Base-by-base conservation (phyloP, 2,888 invertebrate genomes). In the Pristionchus mayeri region DNA sequence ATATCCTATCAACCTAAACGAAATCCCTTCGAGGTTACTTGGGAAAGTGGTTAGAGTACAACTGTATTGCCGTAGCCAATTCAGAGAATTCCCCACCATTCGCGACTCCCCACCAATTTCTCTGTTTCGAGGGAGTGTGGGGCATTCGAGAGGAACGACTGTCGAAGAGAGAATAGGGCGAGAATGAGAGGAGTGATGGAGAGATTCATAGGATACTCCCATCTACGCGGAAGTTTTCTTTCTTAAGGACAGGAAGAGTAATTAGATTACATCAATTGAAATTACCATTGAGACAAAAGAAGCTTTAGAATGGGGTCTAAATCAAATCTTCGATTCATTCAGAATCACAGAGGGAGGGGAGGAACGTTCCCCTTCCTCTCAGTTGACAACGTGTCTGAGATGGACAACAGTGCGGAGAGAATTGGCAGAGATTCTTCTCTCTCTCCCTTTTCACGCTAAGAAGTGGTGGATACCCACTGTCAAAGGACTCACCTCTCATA, bases 21-120 rank as follows among this genome's bases (percentile, higher is more conserved):
- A 37, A 67, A 18, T 4, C 21, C 11, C 37, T 67, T 37, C 27
- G 57, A 24, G 27, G 24, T 27, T 27, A 57, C 57, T 27, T 6
- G 27, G 27, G n/a, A n/a, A 57, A 57, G 57, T n/a, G 57, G 57
- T 57, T 57, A 57, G 57, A 57, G 57, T 57, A 57, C 57, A 57
- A 57, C 3, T 9, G 57, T 57, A 3, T 57, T 3, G 57, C 9
- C 57, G 7, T 27, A 57, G 24, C 54, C 54, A 16, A n/a, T 50
- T 50, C 50, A 18, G 18, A 54, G 54, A 54, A 54, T n/a, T 54
- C 54, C n/a, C 6, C n/a, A 54, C 57, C 57, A 57, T 57, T 57
- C 57, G 27, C 21, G n/a, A n/a, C n/a, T n/a, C n/a, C 44, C 44
- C 13, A 44, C 44, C 44, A 44, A 9, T 44, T 13, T 44, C 44